A percentile compares a stretch with the other conserved stretches of the same genome.
Evolutionary conservation across 2,797 vertebrate genomes (phyloP).

Genomic region (Takifugu rubripes): DNA sequence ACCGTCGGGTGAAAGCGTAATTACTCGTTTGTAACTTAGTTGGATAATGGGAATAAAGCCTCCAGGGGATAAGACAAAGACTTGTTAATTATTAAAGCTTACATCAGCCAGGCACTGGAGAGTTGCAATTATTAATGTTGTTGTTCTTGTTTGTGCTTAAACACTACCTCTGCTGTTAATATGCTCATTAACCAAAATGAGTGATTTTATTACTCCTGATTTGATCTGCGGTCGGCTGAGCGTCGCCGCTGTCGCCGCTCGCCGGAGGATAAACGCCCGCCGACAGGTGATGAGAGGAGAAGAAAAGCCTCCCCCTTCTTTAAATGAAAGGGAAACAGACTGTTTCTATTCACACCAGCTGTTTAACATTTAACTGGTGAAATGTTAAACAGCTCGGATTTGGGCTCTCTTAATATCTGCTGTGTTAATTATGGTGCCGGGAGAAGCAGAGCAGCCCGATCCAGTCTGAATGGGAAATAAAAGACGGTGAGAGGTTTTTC

Average conservation of each 20-base stretch:
- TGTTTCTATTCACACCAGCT: no score
- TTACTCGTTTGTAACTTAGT: constrained; percentile 82
- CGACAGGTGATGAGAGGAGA: constrained; percentile 39
- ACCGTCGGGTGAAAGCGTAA: constrained; percentile 77
- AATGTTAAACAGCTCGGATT: background rate
- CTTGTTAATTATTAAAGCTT: constrained; percentile 87
- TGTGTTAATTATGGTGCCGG: constrained; percentile 72
- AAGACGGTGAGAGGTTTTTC: constrained; percentile 25
- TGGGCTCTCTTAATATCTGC: constrained; percentile 30
- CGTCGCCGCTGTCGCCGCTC: constrained; percentile 67
- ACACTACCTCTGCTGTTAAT: constrained; percentile 82
- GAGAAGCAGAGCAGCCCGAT: constrained; percentile 72
- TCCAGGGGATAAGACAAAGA: constrained; percentile 81
- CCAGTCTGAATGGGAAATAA: background rate
- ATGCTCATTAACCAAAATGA: constrained; percentile 84
- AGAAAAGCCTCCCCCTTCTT: background rate
- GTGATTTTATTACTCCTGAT: constrained; percentile 83
- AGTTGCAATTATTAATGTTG: constrained; percentile 85
- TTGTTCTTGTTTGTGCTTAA: constrained; percentile 85
- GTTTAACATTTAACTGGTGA: constrained; percentile 24
- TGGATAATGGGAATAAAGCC: constrained; percentile 79
- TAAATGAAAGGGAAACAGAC: background rate
- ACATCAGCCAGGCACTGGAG: constrained; percentile 81
- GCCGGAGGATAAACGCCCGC: constrained; percentile 58
- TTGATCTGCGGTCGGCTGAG: constrained; percentile 80